These are phyloP conservation scores for Ashinkailepas kermadecensis DNA, from an alignment of 2,888 invertebrate genomes.

Conservation along the genomic window DNA sequence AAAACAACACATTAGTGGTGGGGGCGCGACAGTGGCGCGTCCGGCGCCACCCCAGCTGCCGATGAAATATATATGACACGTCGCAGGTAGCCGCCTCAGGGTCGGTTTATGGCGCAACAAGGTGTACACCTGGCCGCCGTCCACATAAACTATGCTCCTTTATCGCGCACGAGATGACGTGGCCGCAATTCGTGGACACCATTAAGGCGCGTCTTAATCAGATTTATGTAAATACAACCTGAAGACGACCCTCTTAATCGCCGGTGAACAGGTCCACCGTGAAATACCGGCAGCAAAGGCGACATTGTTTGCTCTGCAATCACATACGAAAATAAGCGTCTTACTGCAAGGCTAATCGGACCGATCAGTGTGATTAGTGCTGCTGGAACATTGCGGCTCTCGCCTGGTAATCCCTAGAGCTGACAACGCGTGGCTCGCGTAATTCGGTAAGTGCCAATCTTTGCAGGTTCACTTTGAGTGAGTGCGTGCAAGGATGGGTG, in stretches of 20 bases:
- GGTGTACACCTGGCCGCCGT: neutral
- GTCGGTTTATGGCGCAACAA: slow-evolving; percentile 14
- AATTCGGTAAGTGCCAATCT: slow-evolving; percentile 1
- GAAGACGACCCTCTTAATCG: slow-evolving; percentile 4
- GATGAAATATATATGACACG: neutral
- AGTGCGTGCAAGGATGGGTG: too few species aligned
- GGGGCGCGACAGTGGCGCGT: neutral
- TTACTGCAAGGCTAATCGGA: neutral
- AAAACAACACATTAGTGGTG: slow-evolving; percentile 19
- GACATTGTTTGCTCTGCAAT: slow-evolving; percentile 18
- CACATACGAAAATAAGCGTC: neutral
- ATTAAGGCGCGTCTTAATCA: slow-evolving; percentile 3
- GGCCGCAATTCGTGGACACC: slow-evolving; percentile 3
- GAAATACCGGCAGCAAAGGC: neutral
- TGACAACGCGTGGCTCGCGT: neutral
- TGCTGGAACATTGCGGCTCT: neutral
- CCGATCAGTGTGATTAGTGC: neutral
- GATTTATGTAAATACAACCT: slow-evolving; percentile 17
- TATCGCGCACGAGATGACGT: neutral
- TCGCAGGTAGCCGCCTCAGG: slow-evolving; percentile 2
- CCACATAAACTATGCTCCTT: slow-evolving; percentile 3
- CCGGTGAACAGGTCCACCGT: neutral
- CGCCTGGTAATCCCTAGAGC: neutral
- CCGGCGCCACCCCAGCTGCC: neutral
- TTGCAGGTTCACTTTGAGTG: neutral